Percentiles rank a stretch among this genome's conserved stretches.
phyloP scores from a whole-genome alignment of 2,113 vertebrate species.

The Gambusia affinis region DNA sequence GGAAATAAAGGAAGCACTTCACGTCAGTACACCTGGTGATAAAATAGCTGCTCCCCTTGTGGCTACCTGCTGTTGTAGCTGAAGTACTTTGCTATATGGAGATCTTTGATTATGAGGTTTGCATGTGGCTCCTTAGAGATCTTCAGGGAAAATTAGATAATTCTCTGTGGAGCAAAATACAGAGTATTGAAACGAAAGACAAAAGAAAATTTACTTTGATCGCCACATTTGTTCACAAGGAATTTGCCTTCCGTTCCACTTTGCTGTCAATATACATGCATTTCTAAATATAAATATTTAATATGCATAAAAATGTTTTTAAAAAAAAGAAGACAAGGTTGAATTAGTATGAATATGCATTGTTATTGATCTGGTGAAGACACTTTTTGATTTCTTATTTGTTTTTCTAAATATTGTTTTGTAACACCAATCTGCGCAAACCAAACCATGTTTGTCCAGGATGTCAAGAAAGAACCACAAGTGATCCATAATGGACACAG shows the following conservation, averaged over 20 bases:
- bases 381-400: too few species aligned
- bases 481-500: too few species aligned
- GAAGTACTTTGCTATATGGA: background rate
- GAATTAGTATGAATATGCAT: background rate
- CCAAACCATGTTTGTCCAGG: too few species aligned
- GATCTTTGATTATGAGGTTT: slow-evolving; percentile 44
- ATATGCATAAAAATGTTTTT: background rate
- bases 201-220: background rate
- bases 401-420: too few species aligned
- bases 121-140: slow-evolving; percentile 29
- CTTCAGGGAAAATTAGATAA: slow-evolving; percentile 42
- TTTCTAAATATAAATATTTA: background rate
- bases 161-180: slow-evolving; percentile 20
- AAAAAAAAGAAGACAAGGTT: background rate
- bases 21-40: slow-evolving; percentile 13
- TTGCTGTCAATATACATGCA: background rate
- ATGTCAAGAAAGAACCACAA: too few species aligned
- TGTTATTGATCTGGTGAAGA: background rate
- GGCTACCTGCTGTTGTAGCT: slow-evolving; percentile 3
- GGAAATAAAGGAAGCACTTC: slow-evolving; percentile 14
- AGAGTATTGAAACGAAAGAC: background rate
- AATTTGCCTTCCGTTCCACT: background rate
- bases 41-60: slow-evolving; percentile 15
- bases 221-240: background rate
- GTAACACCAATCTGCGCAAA: too few species aligned